phyloP scores from a whole-genome alignment of 2,797 vertebrate genomes.

The Balearica regulorum region DNA sequence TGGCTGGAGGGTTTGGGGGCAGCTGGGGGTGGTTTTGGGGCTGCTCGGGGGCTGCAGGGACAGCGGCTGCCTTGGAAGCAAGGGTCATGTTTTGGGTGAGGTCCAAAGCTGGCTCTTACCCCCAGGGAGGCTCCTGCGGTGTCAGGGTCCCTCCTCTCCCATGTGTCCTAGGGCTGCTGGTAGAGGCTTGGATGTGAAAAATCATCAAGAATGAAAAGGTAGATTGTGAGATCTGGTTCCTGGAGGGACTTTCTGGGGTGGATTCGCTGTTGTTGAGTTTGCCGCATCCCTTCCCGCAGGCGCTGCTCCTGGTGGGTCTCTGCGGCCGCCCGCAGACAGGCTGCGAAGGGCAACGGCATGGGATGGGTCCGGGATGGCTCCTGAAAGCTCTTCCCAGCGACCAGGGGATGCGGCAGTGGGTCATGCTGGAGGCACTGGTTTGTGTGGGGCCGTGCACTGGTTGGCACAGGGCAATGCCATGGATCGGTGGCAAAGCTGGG shows the following conservation, averaged over 20 bases:
- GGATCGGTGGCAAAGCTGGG: neutral
- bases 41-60: neutral
- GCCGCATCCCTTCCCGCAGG: neutral
- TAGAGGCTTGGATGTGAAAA: neutral
- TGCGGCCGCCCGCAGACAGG: fast-evolving
- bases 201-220: neutral
- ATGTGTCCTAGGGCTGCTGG: neutral
- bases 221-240: neutral
- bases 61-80: neutral
- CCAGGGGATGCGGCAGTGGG: neutral
- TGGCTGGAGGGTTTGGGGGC: neutral
- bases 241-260: neutral
- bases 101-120: neutral
- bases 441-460: too few relatives aligned
- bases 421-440: too few relatives aligned
- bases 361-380: neutral
- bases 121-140: neutral
- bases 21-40: neutral
- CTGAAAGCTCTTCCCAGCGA: neutral
- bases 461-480: neutral
- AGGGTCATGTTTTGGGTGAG: neutral
- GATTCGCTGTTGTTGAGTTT: neutral
- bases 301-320: neutral
- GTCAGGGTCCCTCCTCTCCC: neutral
- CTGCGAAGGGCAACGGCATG: neutral